Evolutionary conservation across 2,113 vertebrate species (phyloP).

Genomic region (Apteryx owenii): DNA sequence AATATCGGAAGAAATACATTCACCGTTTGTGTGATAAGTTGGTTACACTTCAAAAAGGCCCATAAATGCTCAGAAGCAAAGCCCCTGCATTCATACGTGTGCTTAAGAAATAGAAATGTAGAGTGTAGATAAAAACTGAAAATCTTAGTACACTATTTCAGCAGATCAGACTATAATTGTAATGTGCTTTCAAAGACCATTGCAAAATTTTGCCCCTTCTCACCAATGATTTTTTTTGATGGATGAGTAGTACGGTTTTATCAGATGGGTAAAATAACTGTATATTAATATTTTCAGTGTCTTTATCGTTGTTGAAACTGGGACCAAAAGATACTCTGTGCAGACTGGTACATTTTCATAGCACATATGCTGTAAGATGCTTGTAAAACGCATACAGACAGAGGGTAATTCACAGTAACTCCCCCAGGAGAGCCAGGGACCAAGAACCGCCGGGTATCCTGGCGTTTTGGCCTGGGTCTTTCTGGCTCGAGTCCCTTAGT

Average conservation of each 20-base stretch:
- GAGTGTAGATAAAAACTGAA: background rate
- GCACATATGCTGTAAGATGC: background rate
- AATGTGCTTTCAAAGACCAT: background rate
- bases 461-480: rapidly evolving
- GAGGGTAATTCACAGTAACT: background rate
- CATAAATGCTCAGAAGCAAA: background rate
- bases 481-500: background rate
- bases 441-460: rapidly evolving
- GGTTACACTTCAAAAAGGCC: background rate
- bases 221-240: background rate
- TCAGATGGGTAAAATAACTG: background rate
- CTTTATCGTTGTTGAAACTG: background rate
- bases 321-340: background rate
- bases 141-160: background rate
- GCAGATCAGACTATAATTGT: background rate
- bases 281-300: background rate
- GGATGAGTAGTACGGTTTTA: background rate
- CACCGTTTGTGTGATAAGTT: background rate
- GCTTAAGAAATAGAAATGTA: background rate
- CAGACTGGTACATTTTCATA: background rate
- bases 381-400: background rate
- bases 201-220: background rate
- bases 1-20: background rate
- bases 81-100: background rate
- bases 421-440: background rate